Conservation (phyloP, 2,888 invertebrate species). For the Leucozona laternaria region DNA sequence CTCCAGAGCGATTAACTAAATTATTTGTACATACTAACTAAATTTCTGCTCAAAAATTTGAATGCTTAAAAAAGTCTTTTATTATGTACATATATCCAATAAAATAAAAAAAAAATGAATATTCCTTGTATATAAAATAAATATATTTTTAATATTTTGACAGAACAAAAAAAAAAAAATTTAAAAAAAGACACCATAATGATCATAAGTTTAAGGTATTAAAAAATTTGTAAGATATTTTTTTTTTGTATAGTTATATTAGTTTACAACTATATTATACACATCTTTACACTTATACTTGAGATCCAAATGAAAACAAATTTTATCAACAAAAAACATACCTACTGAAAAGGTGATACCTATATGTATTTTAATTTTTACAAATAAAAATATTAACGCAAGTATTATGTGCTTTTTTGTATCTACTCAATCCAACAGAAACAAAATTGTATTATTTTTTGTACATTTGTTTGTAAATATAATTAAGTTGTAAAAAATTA, state of each 20-base stretch:
- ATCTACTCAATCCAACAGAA: background rate
- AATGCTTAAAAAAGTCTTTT: conserved; percentile 8
- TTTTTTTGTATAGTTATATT: conserved; percentile 56
- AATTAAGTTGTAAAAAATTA: background rate
- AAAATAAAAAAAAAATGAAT: background rate
- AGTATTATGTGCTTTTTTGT: conserved; percentile 2
- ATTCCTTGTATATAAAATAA: conserved; percentile 15
- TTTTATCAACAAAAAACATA: background rate
- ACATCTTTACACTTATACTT: conserved; percentile 64
- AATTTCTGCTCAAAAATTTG: conserved; percentile 16
- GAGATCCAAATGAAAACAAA: conserved; percentile 20
- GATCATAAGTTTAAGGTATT: conserved; percentile 36
- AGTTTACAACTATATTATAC: conserved; percentile 55
- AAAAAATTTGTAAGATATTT: conserved; percentile 64
- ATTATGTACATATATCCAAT: conserved; percentile 18
- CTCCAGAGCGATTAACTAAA: background rate
- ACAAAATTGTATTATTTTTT: background rate
- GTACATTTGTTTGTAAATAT: conserved; percentile 25
- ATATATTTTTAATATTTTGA: conserved; percentile 73
- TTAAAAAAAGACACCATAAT: conserved; percentile 27
- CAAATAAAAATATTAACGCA: conserved; percentile 30
- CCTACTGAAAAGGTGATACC: conserved; percentile 26
- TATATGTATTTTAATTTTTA: conserved; percentile 56
- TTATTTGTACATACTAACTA: background rate
- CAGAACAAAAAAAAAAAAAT: background rate